phyloP scores from a whole-genome alignment of 2,797 vertebrate genomes.

The Somateria mollissima region DNA sequence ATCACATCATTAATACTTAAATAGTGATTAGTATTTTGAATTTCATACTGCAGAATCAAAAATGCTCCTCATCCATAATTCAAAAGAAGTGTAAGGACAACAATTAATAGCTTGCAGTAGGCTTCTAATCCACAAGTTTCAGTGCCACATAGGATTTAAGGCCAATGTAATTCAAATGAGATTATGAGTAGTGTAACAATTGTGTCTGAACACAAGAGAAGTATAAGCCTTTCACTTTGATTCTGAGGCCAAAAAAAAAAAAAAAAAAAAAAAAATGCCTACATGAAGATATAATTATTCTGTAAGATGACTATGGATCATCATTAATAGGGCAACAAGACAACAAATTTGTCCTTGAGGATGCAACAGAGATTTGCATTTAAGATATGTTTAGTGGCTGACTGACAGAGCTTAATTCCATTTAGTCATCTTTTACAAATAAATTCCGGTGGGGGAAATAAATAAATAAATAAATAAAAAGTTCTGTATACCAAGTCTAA shows the following conservation, averaged over 20 bases:
- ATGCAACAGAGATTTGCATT: slow-evolving; percentile 16
- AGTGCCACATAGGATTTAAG: slow-evolving; percentile 47
- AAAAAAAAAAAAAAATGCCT: neutral
- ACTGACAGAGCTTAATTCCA: neutral
- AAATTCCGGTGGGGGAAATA: neutral
- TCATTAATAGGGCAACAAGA: neutral
- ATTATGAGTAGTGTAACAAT: slow-evolving; percentile 50
- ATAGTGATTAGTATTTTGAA: slow-evolving; percentile 66
- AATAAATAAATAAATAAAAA: neutral
- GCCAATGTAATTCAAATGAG: slow-evolving; percentile 66
- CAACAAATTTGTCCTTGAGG: neutral
- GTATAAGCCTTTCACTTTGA: slow-evolving; percentile 33
- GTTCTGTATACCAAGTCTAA: neutral
- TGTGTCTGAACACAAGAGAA: neutral
- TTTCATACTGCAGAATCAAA: slow-evolving; percentile 69
- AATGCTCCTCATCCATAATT: slow-evolving; percentile 77
- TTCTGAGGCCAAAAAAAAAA: neutral
- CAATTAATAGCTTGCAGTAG: slow-evolving; percentile 52
- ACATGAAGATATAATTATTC: neutral
- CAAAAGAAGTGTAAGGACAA: slow-evolving; percentile 66
- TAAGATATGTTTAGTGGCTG: neutral
- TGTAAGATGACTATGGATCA: neutral
- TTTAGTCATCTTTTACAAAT: neutral
- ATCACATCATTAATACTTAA: slow-evolving; percentile 70
- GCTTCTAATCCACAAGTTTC: slow-evolving; percentile 50